Percentiles rank a stretch among this genome's conserved stretches.
Evolutionary conservation across 2,797 vertebrate genomes (phyloP).

Genomic region (Chelonia mydas): DNA sequence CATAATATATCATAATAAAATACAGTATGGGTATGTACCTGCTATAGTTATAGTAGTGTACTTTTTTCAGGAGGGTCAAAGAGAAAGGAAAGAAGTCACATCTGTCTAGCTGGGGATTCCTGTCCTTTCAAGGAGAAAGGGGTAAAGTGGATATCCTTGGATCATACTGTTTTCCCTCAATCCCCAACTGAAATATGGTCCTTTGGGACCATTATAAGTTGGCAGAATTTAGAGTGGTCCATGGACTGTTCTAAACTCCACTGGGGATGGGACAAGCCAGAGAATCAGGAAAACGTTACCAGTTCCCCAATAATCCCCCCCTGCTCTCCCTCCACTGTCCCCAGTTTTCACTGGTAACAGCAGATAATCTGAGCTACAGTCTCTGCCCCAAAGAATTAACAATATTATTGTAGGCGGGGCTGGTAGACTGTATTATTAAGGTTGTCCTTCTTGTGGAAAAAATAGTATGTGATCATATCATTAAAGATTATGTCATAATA

Average conservation of each 20-base stretch:
- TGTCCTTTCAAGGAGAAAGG: background rate
- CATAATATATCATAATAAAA: too few relatives aligned
- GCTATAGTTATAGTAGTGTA: background rate
- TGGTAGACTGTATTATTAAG: background rate
- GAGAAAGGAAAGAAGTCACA: background rate
- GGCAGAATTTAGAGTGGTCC: background rate
- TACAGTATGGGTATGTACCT: background rate
- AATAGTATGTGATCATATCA: background rate
- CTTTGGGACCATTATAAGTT: background rate
- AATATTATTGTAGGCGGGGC: background rate
- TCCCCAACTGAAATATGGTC: background rate
- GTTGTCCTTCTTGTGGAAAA: background rate
- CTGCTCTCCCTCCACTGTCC: background rate
- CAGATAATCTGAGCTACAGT: background rate
- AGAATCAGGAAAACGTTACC: background rate
- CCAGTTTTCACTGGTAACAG: background rate
- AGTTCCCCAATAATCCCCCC: background rate
- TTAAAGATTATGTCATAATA: background rate
- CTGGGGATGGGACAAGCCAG: background rate
- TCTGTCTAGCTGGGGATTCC: background rate
- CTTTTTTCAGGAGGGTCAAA: background rate
- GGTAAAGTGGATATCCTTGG: background rate
- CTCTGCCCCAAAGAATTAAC: background rate
- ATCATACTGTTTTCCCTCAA: background rate
- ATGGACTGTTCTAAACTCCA: background rate